Base-by-base conservation (phyloP, 2,113 vertebrate genomes). In the Leucopsar rothschildi region DNA sequence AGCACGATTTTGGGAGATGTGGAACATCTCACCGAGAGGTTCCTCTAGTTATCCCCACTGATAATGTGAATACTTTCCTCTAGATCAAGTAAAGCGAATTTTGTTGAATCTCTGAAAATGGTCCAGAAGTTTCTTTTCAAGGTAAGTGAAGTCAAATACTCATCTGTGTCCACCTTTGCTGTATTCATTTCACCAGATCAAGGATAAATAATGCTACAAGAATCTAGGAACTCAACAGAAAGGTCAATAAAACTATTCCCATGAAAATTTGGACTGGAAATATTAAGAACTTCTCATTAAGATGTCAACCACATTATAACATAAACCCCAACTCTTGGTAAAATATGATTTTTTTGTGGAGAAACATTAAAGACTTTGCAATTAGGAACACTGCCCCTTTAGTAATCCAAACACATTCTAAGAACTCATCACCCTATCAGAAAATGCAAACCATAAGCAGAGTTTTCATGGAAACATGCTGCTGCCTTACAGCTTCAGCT, bases 391-490 rank as follows among this genome's bases (percentile, higher is more conserved):
- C 0, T 71, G 42, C 42, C 61, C 78, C 57, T 82, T 95, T 64
- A 69, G 79, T 70, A 88, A 71, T 71, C 83, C 68, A 72, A 59
- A 65, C 66, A 84, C 50, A 93, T 57, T 82, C 60, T 72, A 91
- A 92, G 61, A 87, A 64, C 82, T 64, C 81, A 87, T 57, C 80
- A 79, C 16, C 15, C 35, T 66, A 82, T 40, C 52, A 87, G 80
- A 86, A 93, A 92, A 93, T 45, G 56, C 66, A 91, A 49, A 63
- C 50, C 82, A 55, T 69, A 92, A 84, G 64, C 66, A 92, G 65
- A 76, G 59, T 91, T 96, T 82, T 79, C 75, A 86, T 37, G 63
- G 61, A 85, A 89, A 86, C 61, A 78, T 18, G 60, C 73, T 92
- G 90, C 86, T 3, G 6, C 69, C 88, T 90, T 69, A 77, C 50